Evolutionary conservation across 2,797 vertebrate species (phyloP), one percentile per base, ranked within the genome.

Genomic region (Acipenser transmontanus): DNA sequence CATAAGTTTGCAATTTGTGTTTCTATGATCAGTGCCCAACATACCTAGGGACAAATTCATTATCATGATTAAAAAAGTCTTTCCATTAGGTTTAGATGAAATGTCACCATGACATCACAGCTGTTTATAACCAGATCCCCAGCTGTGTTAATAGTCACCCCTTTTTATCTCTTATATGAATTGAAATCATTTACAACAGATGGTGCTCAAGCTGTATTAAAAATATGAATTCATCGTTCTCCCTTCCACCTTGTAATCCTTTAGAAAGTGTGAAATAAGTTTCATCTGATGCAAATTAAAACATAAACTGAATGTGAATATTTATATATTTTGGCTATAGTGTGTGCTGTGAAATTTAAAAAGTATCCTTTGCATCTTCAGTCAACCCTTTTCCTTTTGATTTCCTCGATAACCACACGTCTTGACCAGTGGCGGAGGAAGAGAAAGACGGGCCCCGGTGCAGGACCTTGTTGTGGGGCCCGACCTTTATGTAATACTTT

Each of bases 21-120:
- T 79, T 84, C 72, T 76, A 69, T 82, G 78, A 87, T 85, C 83
- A 83, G 65, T 69, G 77, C 82, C 75, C 74, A 79, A 81, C 84
- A 81, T 81, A 82, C 70, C 81, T 82, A 83, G 81, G 85, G 80
- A 80, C 74, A 71, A 82, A 87, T 86, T 85, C 87, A 88, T 87
- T 87, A 86, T 80, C 74, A 84, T 84, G 79, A 87, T 89, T 84
- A 84, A 54, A 65, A 71, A 62, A 74, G 72, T 77, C 74, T 88
- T 85, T 89, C 85, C 81, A 87, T 85, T 87, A 88, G 73, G 63
- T 72, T 67, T 59, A 59, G 49, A 69, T 60, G 34, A 7, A 61
- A 62, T 63, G 56, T 66, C 63, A 59, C 57, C 9, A 52, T 51
- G 59, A 69, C 61, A 71, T 69, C 59, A 69, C 17, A 51, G 61